A percentile compares a stretch with the other conserved stretches of the same genome.
Evolutionary conservation across 2,113 vertebrate genomes (phyloP).

Genomic region (Catharus minimus): DNA sequence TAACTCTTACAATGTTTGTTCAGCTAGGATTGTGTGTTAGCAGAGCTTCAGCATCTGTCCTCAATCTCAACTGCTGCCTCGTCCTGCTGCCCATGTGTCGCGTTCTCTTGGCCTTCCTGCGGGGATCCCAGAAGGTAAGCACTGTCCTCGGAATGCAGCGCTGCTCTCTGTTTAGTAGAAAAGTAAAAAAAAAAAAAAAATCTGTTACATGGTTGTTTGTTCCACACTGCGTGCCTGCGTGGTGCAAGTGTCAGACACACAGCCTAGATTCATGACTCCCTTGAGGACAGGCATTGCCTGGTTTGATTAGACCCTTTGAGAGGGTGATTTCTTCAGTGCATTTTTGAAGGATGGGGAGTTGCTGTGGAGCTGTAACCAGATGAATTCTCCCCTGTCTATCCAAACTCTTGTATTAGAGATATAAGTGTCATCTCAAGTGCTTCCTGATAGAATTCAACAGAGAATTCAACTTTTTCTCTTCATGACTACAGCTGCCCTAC

Average conservation of each 20-base stretch:
- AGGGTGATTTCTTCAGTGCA: background rate
- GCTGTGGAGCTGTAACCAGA: background rate
- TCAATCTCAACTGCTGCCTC: constrained; percentile 96
- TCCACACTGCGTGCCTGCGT: background rate
- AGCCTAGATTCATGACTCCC: background rate
- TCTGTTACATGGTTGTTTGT: background rate
- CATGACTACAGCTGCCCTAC: background rate
- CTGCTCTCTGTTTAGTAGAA: background rate
- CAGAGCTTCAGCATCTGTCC: constrained; percentile 92
- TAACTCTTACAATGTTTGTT: constrained; percentile 76
- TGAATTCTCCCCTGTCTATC: background rate
- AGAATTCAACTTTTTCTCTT: background rate
- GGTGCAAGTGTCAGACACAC: background rate
- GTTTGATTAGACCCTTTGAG: background rate
- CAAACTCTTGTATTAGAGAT: background rate
- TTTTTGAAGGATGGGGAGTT: background rate
- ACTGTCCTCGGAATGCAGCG: background rate
- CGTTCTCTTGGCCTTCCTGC: constrained; percentile 83
- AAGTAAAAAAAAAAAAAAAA: background rate
- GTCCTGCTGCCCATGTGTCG: constrained; percentile 93
- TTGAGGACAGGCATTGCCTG: background rate
- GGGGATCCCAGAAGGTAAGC: constrained; percentile 86
- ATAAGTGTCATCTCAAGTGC: background rate
- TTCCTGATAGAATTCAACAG: background rate
- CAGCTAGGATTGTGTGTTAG: constrained; percentile 96